A percentile compares a stretch with the other conserved stretches of the same genome.
phyloP scores from a whole-genome alignment of 2,797 vertebrate genomes.

The Coregonus sp. region DNA sequence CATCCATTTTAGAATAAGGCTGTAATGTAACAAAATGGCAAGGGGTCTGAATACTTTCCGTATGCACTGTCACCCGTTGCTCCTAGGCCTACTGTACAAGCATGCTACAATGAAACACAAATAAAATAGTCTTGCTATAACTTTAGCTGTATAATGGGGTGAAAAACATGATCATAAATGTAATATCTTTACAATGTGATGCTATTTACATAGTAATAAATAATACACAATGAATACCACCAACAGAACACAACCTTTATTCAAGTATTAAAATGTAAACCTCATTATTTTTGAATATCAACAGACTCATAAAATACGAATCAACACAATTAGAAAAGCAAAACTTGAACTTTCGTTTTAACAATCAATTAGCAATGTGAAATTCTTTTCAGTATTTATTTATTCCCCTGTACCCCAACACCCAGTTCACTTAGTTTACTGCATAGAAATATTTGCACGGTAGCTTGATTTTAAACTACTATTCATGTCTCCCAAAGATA shows the following conservation, averaged over 20 bases:
- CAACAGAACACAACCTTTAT: slow-evolving; percentile 75
- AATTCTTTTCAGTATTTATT: slow-evolving; percentile 41
- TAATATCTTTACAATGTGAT: too few relatives aligned
- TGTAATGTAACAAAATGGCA: too few relatives aligned
- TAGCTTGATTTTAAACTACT: slow-evolving; percentile 72
- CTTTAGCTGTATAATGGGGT: too few relatives aligned
- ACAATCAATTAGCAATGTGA: slow-evolving; percentile 67
- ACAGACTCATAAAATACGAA: slow-evolving; percentile 74
- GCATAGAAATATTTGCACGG: slow-evolving; percentile 83
- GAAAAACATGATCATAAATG: too few relatives aligned
- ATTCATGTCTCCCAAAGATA: slow-evolving; percentile 69
- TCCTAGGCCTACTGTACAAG: too few relatives aligned
- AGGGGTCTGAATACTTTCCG: too few relatives aligned
- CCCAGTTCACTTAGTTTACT: slow-evolving; percentile 57
- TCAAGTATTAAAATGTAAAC: slow-evolving; percentile 87
- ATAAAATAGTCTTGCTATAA: too few relatives aligned
- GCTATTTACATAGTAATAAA: background rate
- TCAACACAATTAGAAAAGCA: slow-evolving; percentile 80
- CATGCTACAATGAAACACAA: too few relatives aligned
- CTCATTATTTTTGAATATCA: slow-evolving; percentile 76
- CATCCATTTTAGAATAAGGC: too few relatives aligned
- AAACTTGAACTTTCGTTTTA: slow-evolving; percentile 60
- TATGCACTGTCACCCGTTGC: too few relatives aligned
- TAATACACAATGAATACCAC: slow-evolving; percentile 38
- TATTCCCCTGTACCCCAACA: slow-evolving; percentile 24